phyloP scores from a whole-genome alignment of 2,113 vertebrate species.

The rat (Rattus norvegicus) region GRCr8 NC_086019.1:8048001-8048500 shows the following conservation, averaged over 20 bases:
- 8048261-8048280: not conserved
- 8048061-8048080: not conserved
- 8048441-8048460: not conserved
- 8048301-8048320: not conserved
- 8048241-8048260: not conserved
- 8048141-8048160: not conserved
- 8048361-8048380: not conserved
- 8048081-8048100: not conserved
- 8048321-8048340: not conserved
- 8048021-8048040: not conserved
- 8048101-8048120: not conserved
- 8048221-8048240: slow-evolving; percentile 3
- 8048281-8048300: not conserved
- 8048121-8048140: not conserved
- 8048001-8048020: not conserved
- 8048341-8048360: not conserved
- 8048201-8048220: slow-evolving; percentile 1
- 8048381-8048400: not conserved
- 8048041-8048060: not conserved
- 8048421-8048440: not conserved
- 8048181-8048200: not conserved
- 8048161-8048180: not conserved
- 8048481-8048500: not conserved
- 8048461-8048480: not conserved
- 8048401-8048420: not conserved